phyloP scores from a whole-genome alignment of 2,888 invertebrate genomes.

The Plemyria rubiginata region DNA sequence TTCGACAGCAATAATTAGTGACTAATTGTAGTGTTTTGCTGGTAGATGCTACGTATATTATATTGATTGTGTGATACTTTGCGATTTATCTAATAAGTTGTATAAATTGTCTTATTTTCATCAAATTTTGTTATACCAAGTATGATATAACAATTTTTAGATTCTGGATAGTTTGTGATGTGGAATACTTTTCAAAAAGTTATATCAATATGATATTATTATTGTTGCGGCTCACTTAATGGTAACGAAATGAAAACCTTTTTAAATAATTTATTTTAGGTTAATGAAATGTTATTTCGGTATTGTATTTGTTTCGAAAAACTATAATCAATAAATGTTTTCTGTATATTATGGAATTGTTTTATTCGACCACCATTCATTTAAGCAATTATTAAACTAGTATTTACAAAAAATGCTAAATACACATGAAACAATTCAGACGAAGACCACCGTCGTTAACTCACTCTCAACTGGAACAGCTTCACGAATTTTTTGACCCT shows the following conservation, averaged over 20 bases:
- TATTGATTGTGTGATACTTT: constrained; percentile 77
- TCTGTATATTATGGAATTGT: constrained; percentile 51
- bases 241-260: constrained; percentile 55
- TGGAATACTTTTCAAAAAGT: constrained; percentile 61
- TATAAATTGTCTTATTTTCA: constrained; percentile 52
- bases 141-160: constrained; percentile 37
- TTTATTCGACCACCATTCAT: constrained; percentile 31
- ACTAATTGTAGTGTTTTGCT: constrained; percentile 77
- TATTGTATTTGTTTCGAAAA: constrained; percentile 65
- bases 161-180: constrained; percentile 56
- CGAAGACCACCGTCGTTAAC: too few relatives aligned
- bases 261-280: constrained; percentile 72
- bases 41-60: constrained; percentile 76
- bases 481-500: too few relatives aligned
- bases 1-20: constrained; percentile 83
- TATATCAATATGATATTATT: constrained; percentile 79
- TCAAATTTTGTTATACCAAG: constrained; percentile 46
- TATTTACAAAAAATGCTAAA: too few relatives aligned
- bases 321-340: constrained; percentile 56
- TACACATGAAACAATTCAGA: too few relatives aligned
- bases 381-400: background rate
- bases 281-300: constrained; percentile 69
- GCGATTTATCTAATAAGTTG: constrained; percentile 62
- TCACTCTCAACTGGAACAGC: too few relatives aligned
- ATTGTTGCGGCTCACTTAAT: constrained; percentile 74